Evolutionary conservation across 2,888 invertebrate genomes (phyloP).

Genomic region (Hydropsyche betteni): DNA sequence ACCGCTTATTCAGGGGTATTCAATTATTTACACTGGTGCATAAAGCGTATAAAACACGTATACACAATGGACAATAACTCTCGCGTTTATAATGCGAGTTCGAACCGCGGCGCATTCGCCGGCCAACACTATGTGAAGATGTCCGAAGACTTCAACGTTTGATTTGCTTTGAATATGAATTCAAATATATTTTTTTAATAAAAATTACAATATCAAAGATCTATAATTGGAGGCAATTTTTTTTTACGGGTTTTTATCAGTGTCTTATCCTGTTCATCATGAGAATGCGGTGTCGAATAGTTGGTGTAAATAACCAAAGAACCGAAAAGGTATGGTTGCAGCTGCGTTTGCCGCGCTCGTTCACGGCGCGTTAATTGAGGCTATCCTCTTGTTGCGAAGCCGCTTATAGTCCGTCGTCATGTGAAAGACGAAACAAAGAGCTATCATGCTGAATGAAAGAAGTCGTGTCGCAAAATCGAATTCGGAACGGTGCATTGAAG

Average conservation of each 20-base stretch:
- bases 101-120: neutral
- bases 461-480: too few relatives aligned
- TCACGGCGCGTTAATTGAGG: constrained; percentile 18
- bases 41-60: constrained; percentile 19
- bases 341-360: constrained; percentile 26
- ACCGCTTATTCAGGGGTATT: constrained; percentile 18
- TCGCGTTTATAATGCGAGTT: constrained; percentile 13
- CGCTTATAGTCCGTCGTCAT: neutral
- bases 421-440: constrained; percentile 12
- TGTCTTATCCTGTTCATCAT: too few relatives aligned
- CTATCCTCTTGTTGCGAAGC: constrained; percentile 5
- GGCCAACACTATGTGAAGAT: neutral
- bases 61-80: constrained; percentile 27
- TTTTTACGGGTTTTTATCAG: too few relatives aligned
- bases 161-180: too few relatives aligned
- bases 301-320: too few relatives aligned
- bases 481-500: too few relatives aligned
- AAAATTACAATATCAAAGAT: too few relatives aligned
- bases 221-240: too few relatives aligned
- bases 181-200: too few relatives aligned
- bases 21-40: constrained; percentile 26
- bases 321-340: neutral
- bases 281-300: too few relatives aligned
- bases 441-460: neutral
- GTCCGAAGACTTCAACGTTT: too few relatives aligned